These are phyloP conservation scores for Kryptolebias ocellatus DNA, from an alignment of 2,797 vertebrate species.

Conservation along the genomic window DNA sequence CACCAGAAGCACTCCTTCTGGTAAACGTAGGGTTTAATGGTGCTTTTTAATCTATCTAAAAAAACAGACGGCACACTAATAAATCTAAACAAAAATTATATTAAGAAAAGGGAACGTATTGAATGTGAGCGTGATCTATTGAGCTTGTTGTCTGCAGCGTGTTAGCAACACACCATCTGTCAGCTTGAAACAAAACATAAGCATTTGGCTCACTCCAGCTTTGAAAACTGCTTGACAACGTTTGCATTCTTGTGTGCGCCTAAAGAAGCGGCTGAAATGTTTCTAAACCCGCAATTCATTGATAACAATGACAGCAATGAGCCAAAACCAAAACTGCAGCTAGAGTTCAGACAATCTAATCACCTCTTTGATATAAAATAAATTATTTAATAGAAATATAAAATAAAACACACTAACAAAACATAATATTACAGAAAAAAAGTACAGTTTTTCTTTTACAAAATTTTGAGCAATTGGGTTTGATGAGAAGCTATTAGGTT, in stretches of 20 bases:
- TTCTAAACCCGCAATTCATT: conserved; percentile 1
- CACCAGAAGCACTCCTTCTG: too few relatives aligned
- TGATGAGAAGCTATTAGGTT: too few relatives aligned
- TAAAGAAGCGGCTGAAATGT: background rate
- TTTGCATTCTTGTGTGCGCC: background rate
- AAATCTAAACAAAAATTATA: background rate
- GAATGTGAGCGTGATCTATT: conserved; percentile 3
- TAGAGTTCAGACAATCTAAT: background rate
- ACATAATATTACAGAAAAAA: background rate
- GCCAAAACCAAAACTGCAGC: conserved; percentile 21
- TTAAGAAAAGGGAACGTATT: conserved; percentile 10
- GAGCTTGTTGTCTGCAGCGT: conserved; percentile 2
- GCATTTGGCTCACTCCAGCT: background rate
- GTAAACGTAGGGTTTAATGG: too few relatives aligned
- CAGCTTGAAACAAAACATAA: conserved; percentile 11
- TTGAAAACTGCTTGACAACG: background rate
- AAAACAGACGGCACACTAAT: too few relatives aligned
- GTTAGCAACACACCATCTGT: conserved; percentile 11
- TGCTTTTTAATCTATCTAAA: too few relatives aligned
- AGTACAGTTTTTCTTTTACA: too few relatives aligned
- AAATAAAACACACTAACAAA: background rate
- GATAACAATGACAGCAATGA: background rate
- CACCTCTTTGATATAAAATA: too few relatives aligned
- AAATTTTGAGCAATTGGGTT: too few relatives aligned
- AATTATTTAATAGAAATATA: background rate